Evolutionary conservation across 2,888 invertebrate species (phyloP), one percentile per base, ranked within the genome.

Genomic region (Pegoplata infirma): DNA sequence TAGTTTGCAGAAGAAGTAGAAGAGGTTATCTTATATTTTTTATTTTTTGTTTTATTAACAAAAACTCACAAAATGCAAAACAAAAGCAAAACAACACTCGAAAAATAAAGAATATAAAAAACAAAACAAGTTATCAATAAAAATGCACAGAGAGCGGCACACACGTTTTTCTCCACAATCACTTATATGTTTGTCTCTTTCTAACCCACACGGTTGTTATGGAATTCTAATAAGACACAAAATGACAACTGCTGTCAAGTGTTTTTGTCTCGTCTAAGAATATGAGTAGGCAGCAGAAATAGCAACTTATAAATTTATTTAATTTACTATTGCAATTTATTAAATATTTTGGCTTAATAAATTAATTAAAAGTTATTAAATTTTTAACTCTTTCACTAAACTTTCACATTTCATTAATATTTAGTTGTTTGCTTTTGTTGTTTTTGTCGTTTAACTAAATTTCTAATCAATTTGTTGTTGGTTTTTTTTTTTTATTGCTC

Each of bases 91-190:
- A 79, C 74, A 71, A 56, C 40, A 66, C 47, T 17, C 46, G 56
- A 32, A 58, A 32, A 53, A 21, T 12, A 23, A 40, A 55, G 21
- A 58, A 51, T 28, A 72, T 19, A 72, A 63, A 8, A 49, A 59
- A 59, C 8, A n/a, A 76, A 71, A 74, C 64, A 67, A 79, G 73
- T 74, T 73, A 69, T 64, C 25, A 69, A 28, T 1, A 32, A 72
- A 68, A 69, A 64, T 72, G 61, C 74, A 63, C 51, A 67, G 78
- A 79, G 78, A 79, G 78, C 78, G 78, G 73, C 56, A 79, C 78
- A 79, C 74, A 79, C 74, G 74, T 78, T 78, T 78, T 78, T 53
- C 51, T 55, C 23, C 21, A 46, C 0, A 36, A 14, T 8, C 19
- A 8, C 28, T 66, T n/a, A 66, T 66, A 71, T 12, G 0, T n/a